phyloP scores from a whole-genome alignment of 2,797 vertebrate species.

The Pseudomugil gertrudae region DNA sequence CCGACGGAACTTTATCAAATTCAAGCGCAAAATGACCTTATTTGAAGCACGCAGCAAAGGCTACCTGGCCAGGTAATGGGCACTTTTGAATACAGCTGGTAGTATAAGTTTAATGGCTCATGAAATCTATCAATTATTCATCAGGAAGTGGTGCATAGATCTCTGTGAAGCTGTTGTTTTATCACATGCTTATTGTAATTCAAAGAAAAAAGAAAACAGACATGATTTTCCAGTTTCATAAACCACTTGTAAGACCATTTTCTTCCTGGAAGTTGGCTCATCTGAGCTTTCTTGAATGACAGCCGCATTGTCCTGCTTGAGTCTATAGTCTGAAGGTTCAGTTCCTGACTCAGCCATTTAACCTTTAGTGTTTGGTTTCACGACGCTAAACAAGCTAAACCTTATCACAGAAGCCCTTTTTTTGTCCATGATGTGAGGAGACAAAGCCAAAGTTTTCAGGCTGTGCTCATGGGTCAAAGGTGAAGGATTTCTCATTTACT shows the following conservation, averaged over 20 bases:
- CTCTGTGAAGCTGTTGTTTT: background rate
- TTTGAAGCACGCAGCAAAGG: constrained; percentile 87
- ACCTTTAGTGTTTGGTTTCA: constrained; percentile 54
- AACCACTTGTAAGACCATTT: background rate
- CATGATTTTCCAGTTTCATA: background rate
- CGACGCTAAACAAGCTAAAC: constrained; percentile 35
- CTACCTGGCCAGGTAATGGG: constrained; percentile 85
- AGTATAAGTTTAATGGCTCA: background rate
- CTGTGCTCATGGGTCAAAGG: constrained; percentile 40
- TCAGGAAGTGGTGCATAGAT: background rate
- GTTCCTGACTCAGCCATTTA: constrained; percentile 25
- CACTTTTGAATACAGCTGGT: background rate
- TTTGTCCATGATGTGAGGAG: constrained; percentile 48
- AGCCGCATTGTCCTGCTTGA: background rate
- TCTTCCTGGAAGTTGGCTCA: background rate
- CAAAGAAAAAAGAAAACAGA: background rate
- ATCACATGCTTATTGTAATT: background rate
- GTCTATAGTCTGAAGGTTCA: constrained; percentile 43
- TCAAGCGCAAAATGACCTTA: constrained; percentile 80
- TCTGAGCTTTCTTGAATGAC: constrained; percentile 10
- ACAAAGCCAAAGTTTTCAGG: constrained; percentile 42
- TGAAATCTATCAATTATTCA: background rate
- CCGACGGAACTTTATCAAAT: constrained; percentile 83
- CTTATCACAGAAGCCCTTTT: constrained; percentile 45
- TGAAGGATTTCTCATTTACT: constrained; percentile 34